Evolutionary conservation across 2,797 vertebrate species (phyloP), one percentile per base, ranked within the genome.

Genomic region (Poeciliopsis paucimaculata): DNA sequence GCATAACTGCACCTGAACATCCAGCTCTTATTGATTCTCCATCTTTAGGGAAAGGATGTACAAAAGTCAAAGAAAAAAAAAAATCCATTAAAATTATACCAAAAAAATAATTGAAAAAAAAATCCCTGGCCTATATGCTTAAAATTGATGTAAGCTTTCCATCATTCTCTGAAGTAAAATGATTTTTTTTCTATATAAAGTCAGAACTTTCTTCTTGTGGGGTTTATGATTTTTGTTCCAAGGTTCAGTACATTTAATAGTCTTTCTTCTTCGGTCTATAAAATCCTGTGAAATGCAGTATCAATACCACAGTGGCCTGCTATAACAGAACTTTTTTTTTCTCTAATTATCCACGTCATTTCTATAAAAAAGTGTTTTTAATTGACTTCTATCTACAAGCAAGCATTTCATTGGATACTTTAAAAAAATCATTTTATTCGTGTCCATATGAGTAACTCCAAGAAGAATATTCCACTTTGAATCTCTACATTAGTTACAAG

Each of bases 231-330:
- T 85, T 86, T 84, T 87, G 55, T 81, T 91, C 75, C 82, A 70
- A 82, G 79, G 84, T 91, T 86, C 77, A 83, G 84, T 91, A 70
- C 80, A 85, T 90, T 88, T 82, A 77, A 83, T 89, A 90, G 76
- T 78, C 84, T 79, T 84, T 78, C 66, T 76, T 78, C 73, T 73
- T 77, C 55, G 41, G 82, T 90, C 81, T 83, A 80, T 85, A 78
- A 87, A 89, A 77, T 66, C 74, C 73, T 81, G 82, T 88, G 76
- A 90, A 92, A 91, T 79, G 73, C 45, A 26, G 4, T 60, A 81
- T 91, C 86, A 86, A 89, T 77, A 83, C 34, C 57, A 75, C 70
- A 60, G 57, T 23, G 4, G 57, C 72, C 43, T 72, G 79, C 57
- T 82, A 55, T 84, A 89, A 84, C 72, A 89, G 57, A 78, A 16